Evolutionary conservation across 2,888 invertebrate species (phyloP), one percentile per base, ranked within the genome.

Genomic region (Mesodorylaimus sp.): DNA sequence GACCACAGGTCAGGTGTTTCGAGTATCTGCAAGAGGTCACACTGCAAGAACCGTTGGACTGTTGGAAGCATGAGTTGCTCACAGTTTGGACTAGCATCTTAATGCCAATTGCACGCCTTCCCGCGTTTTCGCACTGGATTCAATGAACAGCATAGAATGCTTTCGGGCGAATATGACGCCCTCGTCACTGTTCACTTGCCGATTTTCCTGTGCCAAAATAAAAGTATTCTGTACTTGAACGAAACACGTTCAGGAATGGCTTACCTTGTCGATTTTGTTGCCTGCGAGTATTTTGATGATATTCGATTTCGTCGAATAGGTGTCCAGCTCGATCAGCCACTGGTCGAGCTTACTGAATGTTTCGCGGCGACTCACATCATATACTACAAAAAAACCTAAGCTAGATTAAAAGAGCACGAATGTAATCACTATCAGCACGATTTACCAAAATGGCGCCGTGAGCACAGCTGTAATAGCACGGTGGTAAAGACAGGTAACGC

Each of bases 1-100:
- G n/a, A n/a, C 76, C 76, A 76, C 32, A 89, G 74, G 16, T 84
- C 85, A 24, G 89, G 89, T 0, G 88, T 89, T 73, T 89, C 87
- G 60, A 89, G 79, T 55, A 89, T 85, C 85, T 88, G 69, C 32
- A 70, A 69, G 37, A 55, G 55, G 54, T 37, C 10, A 5, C 27
- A 21, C 19, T 27, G 23, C 24, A 7, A n/a, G 16, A 36, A 19
- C 50, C n/a, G n/a, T n/a, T n/a, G n/a, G n/a, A n/a, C n/a, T n/a
- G n/a, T n/a, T n/a, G 25, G 16, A 47, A 23, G 19, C 16, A 32
- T 13, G 10, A 32, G 10, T 16, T 13, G 16, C 16, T 39, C 67
- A 91, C 93, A 79, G 95, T 93, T 70, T 89, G 84, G 19, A 95
- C 93, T 56, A 97, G 76, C 69, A 97, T 95, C 70, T 89, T 91